Evolutionary conservation across 23 tunicate species (phyloP).

Genomic region (Phallusia fumigata): DNA sequence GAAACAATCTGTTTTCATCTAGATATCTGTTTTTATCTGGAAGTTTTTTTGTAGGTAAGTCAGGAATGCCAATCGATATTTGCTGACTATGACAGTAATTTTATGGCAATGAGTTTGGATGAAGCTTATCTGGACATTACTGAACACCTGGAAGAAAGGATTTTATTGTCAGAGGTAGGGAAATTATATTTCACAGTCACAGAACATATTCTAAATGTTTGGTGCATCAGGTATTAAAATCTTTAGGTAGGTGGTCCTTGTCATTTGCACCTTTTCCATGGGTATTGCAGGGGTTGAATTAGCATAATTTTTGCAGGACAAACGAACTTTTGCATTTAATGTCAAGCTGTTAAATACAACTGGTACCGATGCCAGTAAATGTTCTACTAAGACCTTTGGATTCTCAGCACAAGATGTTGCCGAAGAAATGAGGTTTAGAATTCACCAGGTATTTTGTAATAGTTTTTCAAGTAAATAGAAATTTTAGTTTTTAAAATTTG

Average conservation of each 20-base stretch:
- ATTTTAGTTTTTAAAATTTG: background rate
- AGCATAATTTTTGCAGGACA: slow-evolving; percentile 16
- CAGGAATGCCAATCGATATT: slow-evolving; percentile 62
- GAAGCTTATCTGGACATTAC: slow-evolving; percentile 97
- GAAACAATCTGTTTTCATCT: no score
- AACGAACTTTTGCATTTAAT: slow-evolving; percentile 41
- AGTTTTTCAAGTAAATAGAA: background rate
- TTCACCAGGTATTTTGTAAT: slow-evolving; percentile 74
- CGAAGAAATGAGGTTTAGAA: slow-evolving; percentile 79
- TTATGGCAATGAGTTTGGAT: slow-evolving; percentile 80
- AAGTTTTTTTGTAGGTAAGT: slow-evolving; percentile 64
- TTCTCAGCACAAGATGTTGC: slow-evolving; percentile 80
- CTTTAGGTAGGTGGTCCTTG: no score
- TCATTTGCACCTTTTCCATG: no score
- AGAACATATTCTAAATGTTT: background rate
- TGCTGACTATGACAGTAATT: slow-evolving; percentile 77
- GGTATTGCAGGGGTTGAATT: no score
- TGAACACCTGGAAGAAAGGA: slow-evolving; percentile 57
- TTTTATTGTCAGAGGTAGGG: slow-evolving; percentile 38
- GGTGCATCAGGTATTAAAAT: no score
- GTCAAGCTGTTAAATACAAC: background rate
- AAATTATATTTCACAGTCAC: no score
- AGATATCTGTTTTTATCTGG: no score
- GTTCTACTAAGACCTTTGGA: slow-evolving; percentile 38
- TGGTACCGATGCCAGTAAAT: background rate